Percentiles rank a stretch among this genome's conserved stretches.
Evolutionary conservation across 2,113 vertebrate genomes (phyloP).

Genomic region (Pachypanchax playfairii): DNA sequence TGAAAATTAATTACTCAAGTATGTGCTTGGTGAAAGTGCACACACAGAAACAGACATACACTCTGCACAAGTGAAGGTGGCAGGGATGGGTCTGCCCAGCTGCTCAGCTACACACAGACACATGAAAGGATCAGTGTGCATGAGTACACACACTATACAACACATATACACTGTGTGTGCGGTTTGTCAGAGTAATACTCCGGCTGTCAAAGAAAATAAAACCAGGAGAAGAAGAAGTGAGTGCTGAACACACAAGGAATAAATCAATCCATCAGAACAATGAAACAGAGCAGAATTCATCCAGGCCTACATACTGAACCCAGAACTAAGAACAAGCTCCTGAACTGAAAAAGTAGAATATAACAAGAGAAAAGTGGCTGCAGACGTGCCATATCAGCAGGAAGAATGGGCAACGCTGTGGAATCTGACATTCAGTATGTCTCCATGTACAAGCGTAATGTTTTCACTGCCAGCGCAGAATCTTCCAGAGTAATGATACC

Average conservation of each 20-base stretch:
- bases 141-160: background rate
- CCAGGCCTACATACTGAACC: background rate
- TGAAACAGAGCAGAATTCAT: background rate
- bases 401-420: too few species aligned
- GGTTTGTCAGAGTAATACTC: constrained; percentile 4
- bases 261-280: background rate
- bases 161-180: background rate
- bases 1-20: constrained; percentile 75
- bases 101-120: constrained; percentile 30
- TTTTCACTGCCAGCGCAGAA: too few species aligned
- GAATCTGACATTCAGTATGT: too few species aligned
- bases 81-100: constrained; percentile 43
- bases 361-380: background rate
- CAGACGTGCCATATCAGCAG: too few species aligned
- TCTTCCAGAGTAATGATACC: too few species aligned
- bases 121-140: constrained; percentile 21
- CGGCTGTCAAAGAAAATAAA: constrained; percentile 17
- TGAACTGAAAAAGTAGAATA: background rate
- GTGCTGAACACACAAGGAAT: constrained; percentile 11
- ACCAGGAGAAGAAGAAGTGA: constrained; percentile 42
- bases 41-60: constrained; percentile 23
- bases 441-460: too few species aligned
- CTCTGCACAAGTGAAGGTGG: constrained; percentile 35
- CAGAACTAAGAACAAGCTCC: too few species aligned
- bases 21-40: constrained; percentile 37